phyloP scores from a whole-genome alignment of 2,113 vertebrate species.

The Isichthys henryi region DNA sequence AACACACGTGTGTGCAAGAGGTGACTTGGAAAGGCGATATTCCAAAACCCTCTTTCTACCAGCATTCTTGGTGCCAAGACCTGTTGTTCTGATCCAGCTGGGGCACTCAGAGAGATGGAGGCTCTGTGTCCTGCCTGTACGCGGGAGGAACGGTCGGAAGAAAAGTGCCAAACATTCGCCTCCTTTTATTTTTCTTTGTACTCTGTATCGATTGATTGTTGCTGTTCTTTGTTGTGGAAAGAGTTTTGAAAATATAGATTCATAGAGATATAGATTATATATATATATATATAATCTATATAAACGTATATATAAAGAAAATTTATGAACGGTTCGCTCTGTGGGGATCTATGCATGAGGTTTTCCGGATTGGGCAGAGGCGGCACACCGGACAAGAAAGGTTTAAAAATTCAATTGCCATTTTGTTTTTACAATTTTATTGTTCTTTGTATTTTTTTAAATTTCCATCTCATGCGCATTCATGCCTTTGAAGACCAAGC shows the following conservation, averaged over 20 bases:
- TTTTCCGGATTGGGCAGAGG: conserved; percentile 51
- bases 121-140: conserved; percentile 19
- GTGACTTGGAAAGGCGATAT: conserved; percentile 31
- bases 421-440: conserved; percentile 26
- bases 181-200: conserved; percentile 40
- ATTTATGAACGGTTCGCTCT: conserved; percentile 58
- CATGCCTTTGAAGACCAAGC: neutral
- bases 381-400: conserved; percentile 42
- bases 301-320: conserved; percentile 55
- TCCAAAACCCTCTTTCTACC: conserved; percentile 51
- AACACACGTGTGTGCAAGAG: neutral
- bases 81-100: conserved; percentile 43
- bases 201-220: conserved; percentile 37
- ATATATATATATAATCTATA: conserved; percentile 49
- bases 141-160: conserved; percentile 42
- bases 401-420: conserved; percentile 29
- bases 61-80: conserved; percentile 64
- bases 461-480: neutral
- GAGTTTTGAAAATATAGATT: conserved; percentile 60
- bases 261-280: conserved; percentile 62
- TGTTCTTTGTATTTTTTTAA: neutral
- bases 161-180: conserved; percentile 59
- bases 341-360: conserved; percentile 67
- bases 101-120: conserved; percentile 26
- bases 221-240: conserved; percentile 47